Percentiles rank a stretch among this genome's conserved stretches.
Evolutionary conservation across 30 jellyfish, hydroid and myxozoan species (phyloP).

Genomic region (Sanderia malayensis): DNA sequence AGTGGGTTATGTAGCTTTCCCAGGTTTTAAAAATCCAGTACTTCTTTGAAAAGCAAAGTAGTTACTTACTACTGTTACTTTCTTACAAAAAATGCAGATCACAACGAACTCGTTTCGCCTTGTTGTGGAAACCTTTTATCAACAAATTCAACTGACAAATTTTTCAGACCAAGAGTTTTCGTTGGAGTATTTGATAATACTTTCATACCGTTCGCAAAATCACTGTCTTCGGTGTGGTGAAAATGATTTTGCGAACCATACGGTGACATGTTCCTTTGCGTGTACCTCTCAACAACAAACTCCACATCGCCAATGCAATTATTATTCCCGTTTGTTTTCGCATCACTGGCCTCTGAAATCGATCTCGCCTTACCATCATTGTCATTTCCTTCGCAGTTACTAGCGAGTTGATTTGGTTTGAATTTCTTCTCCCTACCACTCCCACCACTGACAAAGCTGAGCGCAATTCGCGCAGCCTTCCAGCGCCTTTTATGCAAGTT

Average conservation of each 20-base stretch:
- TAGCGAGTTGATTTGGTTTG: not conserved
- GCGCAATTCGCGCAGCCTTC: conserved; percentile 61
- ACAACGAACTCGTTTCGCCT: no score
- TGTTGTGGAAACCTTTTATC: no score
- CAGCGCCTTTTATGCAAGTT: conserved; percentile 53
- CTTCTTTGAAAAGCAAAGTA: no score
- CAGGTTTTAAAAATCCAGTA: no score
- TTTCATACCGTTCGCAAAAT: no score
- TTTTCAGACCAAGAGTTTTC: not conserved
- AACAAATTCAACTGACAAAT: not conserved
- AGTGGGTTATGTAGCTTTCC: no score
- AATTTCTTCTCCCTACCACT: not conserved
- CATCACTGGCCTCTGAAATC: not conserved
- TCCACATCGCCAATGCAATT: no score
- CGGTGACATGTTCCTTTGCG: not conserved
- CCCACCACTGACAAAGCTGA: conserved; percentile 17
- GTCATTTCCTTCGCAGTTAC: no score
- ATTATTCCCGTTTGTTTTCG: not conserved
- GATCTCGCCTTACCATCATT: not conserved
- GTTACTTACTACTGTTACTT: no score
- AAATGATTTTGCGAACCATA: not conserved
- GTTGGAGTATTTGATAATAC: not conserved
- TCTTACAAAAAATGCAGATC: no score
- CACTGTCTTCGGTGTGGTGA: not conserved
- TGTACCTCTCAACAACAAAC: not conserved